Evolutionary conservation across 2,888 invertebrate genomes (phyloP).

Genomic region (Tetropium fuscum): DNA sequence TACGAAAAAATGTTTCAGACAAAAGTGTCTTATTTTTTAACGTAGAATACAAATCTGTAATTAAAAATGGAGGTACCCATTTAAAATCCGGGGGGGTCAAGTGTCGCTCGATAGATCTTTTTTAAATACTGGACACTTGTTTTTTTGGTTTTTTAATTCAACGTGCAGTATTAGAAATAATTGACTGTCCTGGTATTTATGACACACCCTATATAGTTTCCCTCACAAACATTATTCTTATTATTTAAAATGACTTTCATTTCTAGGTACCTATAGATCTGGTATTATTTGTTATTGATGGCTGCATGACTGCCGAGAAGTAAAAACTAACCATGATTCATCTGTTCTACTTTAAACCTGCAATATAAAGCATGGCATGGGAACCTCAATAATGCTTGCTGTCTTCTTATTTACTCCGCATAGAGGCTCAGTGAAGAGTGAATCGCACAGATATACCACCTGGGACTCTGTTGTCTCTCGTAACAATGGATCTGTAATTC

Average conservation of each 20-base stretch:
- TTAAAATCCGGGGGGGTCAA: no score
- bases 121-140: no score
- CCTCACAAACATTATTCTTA: background rate
- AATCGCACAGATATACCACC: conserved; percentile 37
- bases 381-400: conserved; percentile 31
- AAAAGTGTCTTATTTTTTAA: no score
- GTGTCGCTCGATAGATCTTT: no score
- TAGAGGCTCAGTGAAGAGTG: conserved; percentile 34
- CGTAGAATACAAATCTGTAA: no score
- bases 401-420: conserved; percentile 35
- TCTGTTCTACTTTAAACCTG: conserved; percentile 32
- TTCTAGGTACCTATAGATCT: no score
- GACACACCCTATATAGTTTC: no score
- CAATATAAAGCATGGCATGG: conserved; percentile 33
- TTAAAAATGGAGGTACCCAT: no score
- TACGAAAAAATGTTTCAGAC: no score
- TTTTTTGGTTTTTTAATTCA: no score
- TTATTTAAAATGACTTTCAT: conserved; percentile 22
- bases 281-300: conserved; percentile 14
- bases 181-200: no score
- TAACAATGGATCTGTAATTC: conserved; percentile 55
- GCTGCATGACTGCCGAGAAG: conserved; percentile 5
- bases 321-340: conserved; percentile 23
- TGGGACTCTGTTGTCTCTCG: conserved; percentile 39
- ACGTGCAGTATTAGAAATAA: no score